phyloP scores from a whole-genome alignment of 2,113 vertebrate species.

The Chaenocephalus aceratus region DNA sequence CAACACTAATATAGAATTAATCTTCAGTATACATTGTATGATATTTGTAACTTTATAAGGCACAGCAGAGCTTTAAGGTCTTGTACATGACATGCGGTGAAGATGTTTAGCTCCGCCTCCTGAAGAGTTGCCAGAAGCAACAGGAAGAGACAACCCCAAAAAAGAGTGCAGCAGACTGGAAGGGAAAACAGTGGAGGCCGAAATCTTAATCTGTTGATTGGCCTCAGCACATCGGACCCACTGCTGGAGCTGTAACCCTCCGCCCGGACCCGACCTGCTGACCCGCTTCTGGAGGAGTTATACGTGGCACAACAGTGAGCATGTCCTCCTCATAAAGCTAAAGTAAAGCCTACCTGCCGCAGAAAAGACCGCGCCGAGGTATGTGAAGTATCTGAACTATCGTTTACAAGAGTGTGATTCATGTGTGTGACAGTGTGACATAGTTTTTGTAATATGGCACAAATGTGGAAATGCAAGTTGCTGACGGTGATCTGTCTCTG shows the following conservation, averaged over 20 bases:
- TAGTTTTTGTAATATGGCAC: conserved; percentile 30
- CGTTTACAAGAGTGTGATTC: conserved; percentile 3
- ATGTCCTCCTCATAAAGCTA: conserved; percentile 62
- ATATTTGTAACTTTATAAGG: not conserved
- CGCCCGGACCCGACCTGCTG: conserved; percentile 3
- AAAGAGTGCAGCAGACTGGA: conserved; percentile 61
- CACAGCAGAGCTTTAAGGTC: not conserved
- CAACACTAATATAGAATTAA: not conserved
- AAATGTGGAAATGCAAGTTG: conserved; percentile 30
- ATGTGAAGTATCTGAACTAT: conserved; percentile 29
- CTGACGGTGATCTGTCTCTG: conserved; percentile 34
- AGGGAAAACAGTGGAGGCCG: conserved; percentile 45
- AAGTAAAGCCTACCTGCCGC: conserved; percentile 55
- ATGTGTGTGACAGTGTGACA: not conserved
- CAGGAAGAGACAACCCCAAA: conserved; percentile 78
- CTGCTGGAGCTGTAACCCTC: not conserved
- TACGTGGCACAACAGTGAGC: conserved; percentile 70
- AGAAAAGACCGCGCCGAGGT: conserved; percentile 67
- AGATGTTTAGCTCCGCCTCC: conserved; percentile 65
- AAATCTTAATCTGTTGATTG: conserved; percentile 36
- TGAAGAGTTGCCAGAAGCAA: conserved; percentile 59
- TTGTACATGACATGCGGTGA: not conserved
- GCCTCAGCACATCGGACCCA: conserved; percentile 24
- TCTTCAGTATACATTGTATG: not conserved
- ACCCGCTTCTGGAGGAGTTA: conserved; percentile 31